These are phyloP conservation scores for Drosophila cardini DNA, from an alignment of 1,140 invertebrate species.

Conservation along the genomic window DNA sequence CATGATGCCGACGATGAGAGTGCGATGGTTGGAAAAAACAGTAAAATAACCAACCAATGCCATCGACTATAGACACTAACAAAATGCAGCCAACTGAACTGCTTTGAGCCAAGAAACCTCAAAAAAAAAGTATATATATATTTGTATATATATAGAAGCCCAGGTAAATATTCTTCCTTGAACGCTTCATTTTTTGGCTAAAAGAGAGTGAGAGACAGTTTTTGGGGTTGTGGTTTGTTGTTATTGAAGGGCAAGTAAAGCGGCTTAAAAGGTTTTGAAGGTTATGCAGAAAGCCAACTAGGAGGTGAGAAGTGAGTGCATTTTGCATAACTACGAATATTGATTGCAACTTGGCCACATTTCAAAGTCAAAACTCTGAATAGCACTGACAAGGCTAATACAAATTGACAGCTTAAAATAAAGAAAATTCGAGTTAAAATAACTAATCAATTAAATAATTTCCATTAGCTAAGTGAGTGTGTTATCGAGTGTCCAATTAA, in stretches of 20 bases:
- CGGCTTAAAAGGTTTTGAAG: slow-evolving; percentile 73
- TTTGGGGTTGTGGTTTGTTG: slow-evolving; percentile 33
- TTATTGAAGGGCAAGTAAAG: slow-evolving; percentile 67
- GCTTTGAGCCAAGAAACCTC: slow-evolving; percentile 42
- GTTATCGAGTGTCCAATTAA: too few relatives aligned
- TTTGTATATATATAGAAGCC: not conserved
- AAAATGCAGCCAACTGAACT: slow-evolving; percentile 67
- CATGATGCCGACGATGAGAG: slow-evolving; percentile 46
- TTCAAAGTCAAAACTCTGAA: not conserved
- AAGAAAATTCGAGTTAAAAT: not conserved
- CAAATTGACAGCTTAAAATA: not conserved
- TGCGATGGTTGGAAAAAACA: slow-evolving; percentile 10
- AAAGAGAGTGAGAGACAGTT: slow-evolving; percentile 40
- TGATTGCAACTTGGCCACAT: slow-evolving; percentile 15
- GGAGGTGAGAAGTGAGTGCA: not conserved
- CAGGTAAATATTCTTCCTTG: slow-evolving; percentile 14
- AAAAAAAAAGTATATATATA: slow-evolving; percentile 15
- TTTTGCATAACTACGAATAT: slow-evolving; percentile 18
- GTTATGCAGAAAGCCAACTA: slow-evolving; percentile 42
- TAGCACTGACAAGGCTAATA: too few relatives aligned
- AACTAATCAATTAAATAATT: not conserved
- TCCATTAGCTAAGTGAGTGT: too few relatives aligned
- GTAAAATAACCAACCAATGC: slow-evolving; percentile 59
- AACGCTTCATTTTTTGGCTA: not conserved
- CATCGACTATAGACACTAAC: slow-evolving; percentile 47